Base-by-base conservation (phyloP, 2,888 invertebrate genomes). In the Xanthostigma xanthostigma region DNA sequence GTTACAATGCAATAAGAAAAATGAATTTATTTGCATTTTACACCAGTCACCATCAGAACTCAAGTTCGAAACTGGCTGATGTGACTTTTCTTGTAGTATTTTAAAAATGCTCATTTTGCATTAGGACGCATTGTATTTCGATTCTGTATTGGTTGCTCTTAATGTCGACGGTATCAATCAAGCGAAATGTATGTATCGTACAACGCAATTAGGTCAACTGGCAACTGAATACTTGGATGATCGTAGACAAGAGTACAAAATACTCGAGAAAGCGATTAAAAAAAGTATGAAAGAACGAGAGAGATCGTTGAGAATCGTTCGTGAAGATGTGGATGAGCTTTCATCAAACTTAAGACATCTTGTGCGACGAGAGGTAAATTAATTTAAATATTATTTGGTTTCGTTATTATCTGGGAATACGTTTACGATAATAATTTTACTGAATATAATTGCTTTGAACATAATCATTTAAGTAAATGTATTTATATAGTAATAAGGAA, bases 211-310 rank as follows among this genome's bases (percentile, higher is more conserved):
- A 68, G 81, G 81, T 0, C 81, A 82, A 57, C 63, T 80, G 1
- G 80, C 79, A 1, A 73, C 75, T 55, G 81, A 82, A 59, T 78
- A 81, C 59, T 64, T 80, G 33, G 78, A 80, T 46, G 78, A 81
- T 53, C 67, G 78, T 46, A 74, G 75, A 52, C 71, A 70, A 44
- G 77, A 77, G 55, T 81, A 76, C 58, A 72, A 71, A 55, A 69
- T 68, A 45, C 59, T 81, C 52, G 75, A 79, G 55, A 67, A 67
- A 45, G 71, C 74, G 47, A 76, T 81, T 41, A 77, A 78, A 62
- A 65, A 65, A 4, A 79, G 79, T 55, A 77, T 81, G 77, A 74
- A 72, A 53, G 74, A 76, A 53, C 66, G 80, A 45, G 72, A 75
- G 54, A 63, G 70, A 33, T 74, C 75, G 17, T 62, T 82, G 42